Evolutionary conservation across 2,113 vertebrate genomes (phyloP).

Genomic region (Anas platyrhynchos): DNA sequence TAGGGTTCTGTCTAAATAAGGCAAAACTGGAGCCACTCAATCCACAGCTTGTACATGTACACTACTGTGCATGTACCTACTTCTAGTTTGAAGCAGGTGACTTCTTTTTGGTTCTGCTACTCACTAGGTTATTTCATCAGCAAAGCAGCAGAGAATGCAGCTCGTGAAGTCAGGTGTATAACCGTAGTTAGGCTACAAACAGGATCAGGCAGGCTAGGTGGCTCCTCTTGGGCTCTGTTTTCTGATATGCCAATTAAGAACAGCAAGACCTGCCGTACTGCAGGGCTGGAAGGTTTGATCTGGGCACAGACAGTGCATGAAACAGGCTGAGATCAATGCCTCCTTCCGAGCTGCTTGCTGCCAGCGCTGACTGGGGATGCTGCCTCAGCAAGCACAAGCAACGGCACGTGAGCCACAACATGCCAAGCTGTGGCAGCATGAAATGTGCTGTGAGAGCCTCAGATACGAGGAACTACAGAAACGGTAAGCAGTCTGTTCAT

Average conservation of each 20-base stretch:
- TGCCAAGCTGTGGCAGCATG: not conserved
- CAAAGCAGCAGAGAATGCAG: not conserved
- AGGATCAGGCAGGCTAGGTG: not conserved
- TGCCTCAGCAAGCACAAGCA: not conserved
- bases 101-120: not conserved
- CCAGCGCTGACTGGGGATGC: not conserved
- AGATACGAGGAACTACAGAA: not conserved
- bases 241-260: not conserved
- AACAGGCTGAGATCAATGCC: not conserved
- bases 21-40: not conserved
- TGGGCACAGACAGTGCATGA: not conserved
- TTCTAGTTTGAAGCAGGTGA: not conserved
- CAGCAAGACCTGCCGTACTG: not conserved
- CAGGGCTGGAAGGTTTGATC: not conserved
- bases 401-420: accelerated
- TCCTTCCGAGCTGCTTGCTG: accelerated
- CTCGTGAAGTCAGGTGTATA: not conserved
- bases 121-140: not conserved
- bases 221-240: not conserved
- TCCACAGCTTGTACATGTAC: not conserved
- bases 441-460: not conserved
- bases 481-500: not conserved
- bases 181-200: not conserved
- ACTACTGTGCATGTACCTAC: not conserved
- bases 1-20: not conserved